Evolutionary conservation across 2,113 vertebrate species (phyloP).

Genomic region (Ictalurus punctatus): DNA sequence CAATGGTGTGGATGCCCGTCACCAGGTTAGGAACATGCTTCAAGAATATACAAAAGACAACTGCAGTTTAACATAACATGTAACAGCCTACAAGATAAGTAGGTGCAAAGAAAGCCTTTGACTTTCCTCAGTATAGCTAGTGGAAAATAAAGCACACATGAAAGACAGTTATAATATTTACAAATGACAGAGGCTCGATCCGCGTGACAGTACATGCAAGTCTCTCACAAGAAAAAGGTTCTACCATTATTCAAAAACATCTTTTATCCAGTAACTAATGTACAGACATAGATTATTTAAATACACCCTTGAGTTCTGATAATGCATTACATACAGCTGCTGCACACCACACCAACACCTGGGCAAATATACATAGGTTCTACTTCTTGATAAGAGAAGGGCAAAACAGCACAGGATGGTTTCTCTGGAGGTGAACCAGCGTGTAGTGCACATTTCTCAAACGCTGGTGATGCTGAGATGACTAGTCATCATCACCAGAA

Average conservation of each 20-base stretch:
- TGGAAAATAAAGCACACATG: background rate
- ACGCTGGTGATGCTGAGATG: background rate
- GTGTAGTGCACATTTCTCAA: background rate
- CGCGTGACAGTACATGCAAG: background rate
- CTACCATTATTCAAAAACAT: background rate
- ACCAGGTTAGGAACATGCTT: constrained; percentile 97
- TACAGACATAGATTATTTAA: background rate
- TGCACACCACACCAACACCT: background rate
- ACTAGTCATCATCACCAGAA: background rate
- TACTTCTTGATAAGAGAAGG: background rate
- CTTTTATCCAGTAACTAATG: background rate
- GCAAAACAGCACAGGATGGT: background rate
- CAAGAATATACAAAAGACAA: constrained; percentile 7
- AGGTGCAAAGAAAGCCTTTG: background rate
- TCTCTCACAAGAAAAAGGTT: background rate
- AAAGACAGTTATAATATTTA: background rate
- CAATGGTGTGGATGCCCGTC: constrained; percentile 90
- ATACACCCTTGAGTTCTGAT: background rate
- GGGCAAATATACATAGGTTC: background rate
- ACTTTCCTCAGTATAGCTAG: background rate
- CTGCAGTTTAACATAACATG: background rate
- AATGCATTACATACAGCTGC: background rate
- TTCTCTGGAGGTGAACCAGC: background rate
- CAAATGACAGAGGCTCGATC: background rate
- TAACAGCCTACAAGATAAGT: background rate